Base-by-base conservation (phyloP, 2,888 invertebrate genomes). In the Apantesis nais region DNA sequence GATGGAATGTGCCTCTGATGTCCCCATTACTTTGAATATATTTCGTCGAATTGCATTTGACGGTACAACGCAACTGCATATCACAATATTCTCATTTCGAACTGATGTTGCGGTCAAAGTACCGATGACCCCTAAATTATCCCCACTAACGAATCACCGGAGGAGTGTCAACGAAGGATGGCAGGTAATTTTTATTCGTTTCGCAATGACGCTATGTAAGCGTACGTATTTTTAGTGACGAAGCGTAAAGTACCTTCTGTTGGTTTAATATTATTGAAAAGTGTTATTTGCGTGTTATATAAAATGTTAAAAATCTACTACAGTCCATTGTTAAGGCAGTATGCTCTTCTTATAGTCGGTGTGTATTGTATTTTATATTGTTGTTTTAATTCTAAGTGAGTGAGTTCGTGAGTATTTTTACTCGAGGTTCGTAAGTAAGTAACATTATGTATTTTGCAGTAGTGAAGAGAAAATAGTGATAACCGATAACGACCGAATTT, bases 321-420 rank as follows among this genome's bases (percentile, higher is more conserved):
- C 8, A 71, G 31, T 62, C 67, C 71, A 1, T 29, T 62, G 25
- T 8, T 68, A 11, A 52, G 71, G 2, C 71, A 71, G 31, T 71
- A 71, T 55, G 71, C 68, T 0, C 55, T 71, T 14, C 65, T 71
- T 1, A 65, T 71, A 25, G 9, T 31, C 12, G 71, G 71, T 71
- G 25, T n/a, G 71, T 68, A 66, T 52, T 25, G 39, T 41, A 29
- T 61, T 61, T 66, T 61, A 39, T 25, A 1, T 60, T 16, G 7
- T 25, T 58, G 16, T 5, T 7, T 55, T 25, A 22, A 5, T 52
- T 52, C 0, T n/a, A n/a, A n/a, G 11, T n/a, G 48, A n/a, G 11
- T 11, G 48, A n/a, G 48, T 52, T 52, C n/a, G 22, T 52, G 48
- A 48, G 48, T 52, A 22, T 9, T n/a, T n/a, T 39, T 39, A 39